These are phyloP conservation scores for Gallinago media DNA, from an alignment of 2,113 vertebrate species.

Conservation along the genomic window DNA sequence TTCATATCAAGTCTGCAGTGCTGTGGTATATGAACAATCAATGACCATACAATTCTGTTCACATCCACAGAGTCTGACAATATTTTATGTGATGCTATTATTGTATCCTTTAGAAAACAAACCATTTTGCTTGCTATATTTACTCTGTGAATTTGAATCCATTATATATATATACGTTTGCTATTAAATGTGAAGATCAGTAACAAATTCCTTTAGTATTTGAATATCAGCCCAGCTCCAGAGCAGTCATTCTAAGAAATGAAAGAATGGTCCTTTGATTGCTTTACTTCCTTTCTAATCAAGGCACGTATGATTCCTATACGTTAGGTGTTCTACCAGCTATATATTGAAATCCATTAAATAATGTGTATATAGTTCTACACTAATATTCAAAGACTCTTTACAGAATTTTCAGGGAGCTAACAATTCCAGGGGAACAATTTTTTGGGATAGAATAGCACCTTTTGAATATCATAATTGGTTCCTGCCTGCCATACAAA, in stretches of 20 bases:
- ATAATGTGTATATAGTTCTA: background rate
- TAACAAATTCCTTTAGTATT: background rate
- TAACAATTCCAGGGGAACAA: background rate
- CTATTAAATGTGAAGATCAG: background rate
- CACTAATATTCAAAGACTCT: background rate
- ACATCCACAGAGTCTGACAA: background rate
- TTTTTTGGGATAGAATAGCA: background rate
- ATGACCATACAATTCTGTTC: background rate
- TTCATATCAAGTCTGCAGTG: background rate
- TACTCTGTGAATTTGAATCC: conserved; percentile 8
- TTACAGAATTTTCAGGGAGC: background rate
- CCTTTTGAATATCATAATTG: conserved; percentile 2
- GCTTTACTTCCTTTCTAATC: conserved; percentile 6
- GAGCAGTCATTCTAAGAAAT: background rate
- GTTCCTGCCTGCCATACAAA: conserved; percentile 12
- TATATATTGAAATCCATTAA: background rate
- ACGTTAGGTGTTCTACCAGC: background rate
- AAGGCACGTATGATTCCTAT: background rate
- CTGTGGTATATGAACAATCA: background rate
- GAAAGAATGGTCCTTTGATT: background rate
- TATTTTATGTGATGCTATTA: background rate
- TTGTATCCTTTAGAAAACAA: background rate
- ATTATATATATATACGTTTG: background rate
- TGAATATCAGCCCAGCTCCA: background rate
- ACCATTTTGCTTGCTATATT: background rate